Evolutionary conservation across 2,113 vertebrate genomes (phyloP).

Genomic region (Rhynchomys soricoides): DNA sequence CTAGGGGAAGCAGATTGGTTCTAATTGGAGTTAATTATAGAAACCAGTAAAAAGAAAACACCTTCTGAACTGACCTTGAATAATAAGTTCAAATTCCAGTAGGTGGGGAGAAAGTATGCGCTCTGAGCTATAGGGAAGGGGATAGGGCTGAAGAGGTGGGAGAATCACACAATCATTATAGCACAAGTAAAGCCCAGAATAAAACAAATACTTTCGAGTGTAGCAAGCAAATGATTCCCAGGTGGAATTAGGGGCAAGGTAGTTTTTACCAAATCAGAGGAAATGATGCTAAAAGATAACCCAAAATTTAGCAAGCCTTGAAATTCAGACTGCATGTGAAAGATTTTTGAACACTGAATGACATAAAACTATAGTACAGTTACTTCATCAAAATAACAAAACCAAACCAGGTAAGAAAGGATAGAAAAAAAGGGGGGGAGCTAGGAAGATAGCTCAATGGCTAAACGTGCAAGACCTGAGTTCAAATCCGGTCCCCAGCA

Average conservation of each 20-base stretch:
- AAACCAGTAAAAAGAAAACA: conserved; percentile 12
- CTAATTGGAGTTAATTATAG: background rate
- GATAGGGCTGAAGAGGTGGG: background rate
- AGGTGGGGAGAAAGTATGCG: background rate
- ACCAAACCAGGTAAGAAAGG: background rate
- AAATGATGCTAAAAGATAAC: background rate
- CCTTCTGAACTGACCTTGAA: background rate
- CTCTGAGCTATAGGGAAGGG: background rate
- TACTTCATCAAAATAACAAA: background rate
- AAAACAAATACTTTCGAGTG: background rate
- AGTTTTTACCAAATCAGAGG: background rate
- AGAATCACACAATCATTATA: background rate
- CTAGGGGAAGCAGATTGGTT: background rate
- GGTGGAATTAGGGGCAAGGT: background rate
- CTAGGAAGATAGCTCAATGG: background rate
- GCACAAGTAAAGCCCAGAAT: background rate
- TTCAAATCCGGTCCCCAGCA: background rate
- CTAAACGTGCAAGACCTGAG: background rate
- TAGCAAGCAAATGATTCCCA: background rate
- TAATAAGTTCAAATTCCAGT: background rate
- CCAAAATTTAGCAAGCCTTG: background rate
- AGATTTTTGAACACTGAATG: background rate
- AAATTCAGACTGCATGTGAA: background rate
- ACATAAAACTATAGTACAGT: background rate
- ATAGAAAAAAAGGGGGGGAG: background rate